Percentiles rank a stretch among this genome's conserved stretches.
Evolutionary conservation across 2,797 vertebrate genomes (phyloP).

Genomic region (Masticophis lateralis): DNA sequence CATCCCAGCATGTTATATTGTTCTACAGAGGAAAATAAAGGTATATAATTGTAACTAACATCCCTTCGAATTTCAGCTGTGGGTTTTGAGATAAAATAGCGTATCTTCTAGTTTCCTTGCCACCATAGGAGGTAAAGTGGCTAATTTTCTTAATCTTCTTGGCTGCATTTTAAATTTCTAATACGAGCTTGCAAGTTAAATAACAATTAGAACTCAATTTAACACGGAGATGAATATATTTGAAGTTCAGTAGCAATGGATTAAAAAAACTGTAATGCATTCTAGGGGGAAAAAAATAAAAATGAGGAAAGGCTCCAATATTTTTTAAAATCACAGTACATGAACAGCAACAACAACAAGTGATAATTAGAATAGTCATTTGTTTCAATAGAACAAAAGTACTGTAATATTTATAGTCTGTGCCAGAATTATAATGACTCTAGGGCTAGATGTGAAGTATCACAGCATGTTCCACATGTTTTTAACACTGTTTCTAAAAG

Average conservation of each 20-base stretch:
- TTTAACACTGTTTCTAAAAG: constrained; percentile 79
- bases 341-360: constrained; percentile 43
- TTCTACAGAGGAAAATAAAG: constrained; percentile 13
- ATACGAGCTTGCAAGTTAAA: constrained; percentile 24
- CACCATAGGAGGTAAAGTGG: constrained; percentile 35
- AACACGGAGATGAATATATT: constrained; percentile 43
- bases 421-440: constrained; percentile 77
- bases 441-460: constrained; percentile 78
- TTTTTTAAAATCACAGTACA: constrained; percentile 61
- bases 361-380: constrained; percentile 70
- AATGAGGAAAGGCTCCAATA: constrained; percentile 46
- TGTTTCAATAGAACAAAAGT: constrained; percentile 76
- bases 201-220: constrained; percentile 50
- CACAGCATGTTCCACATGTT: constrained; percentile 83
- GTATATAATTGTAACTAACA: constrained; percentile 13
- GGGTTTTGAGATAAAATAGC: constrained; percentile 15
- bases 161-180: constrained; percentile 43
- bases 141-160: constrained; percentile 37
- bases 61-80: constrained; percentile 9
- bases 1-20: constrained; percentile 13
- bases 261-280: constrained; percentile 44
- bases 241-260: constrained; percentile 46
- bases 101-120: constrained; percentile 39
- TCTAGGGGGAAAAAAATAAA: constrained; percentile 38
- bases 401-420: constrained; percentile 73